Conservation (phyloP, 2,797 vertebrate species). For the Melanotaenia pygmaea region DNA sequence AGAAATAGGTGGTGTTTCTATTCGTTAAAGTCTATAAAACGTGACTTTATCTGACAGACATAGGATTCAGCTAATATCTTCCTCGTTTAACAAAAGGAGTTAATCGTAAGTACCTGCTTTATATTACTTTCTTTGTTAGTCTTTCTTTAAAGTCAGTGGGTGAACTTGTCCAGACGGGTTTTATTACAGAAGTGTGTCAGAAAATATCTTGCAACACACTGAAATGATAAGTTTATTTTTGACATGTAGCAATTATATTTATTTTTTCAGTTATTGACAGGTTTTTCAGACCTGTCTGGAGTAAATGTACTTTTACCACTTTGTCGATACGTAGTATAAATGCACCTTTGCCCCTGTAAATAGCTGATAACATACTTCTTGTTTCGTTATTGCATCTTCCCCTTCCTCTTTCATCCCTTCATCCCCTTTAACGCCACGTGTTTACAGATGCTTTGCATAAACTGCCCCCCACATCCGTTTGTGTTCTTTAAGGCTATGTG, state of each 20-base stretch:
- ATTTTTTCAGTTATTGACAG: neutral
- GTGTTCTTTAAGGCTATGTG: neutral
- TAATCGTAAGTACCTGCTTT: constrained; percentile 42
- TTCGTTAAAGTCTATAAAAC: neutral
- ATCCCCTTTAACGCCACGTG: neutral
- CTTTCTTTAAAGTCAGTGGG: neutral
- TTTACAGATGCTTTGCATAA: neutral
- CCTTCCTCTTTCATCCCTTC: neutral
- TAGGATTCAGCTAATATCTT: neutral
- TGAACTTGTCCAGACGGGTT: constrained; percentile 59
- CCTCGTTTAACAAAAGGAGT: neutral
- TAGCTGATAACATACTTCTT: neutral
- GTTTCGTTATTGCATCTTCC: constrained; percentile 2
- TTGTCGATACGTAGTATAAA: neutral
- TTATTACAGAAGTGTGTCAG: neutral
- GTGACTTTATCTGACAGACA: neutral
- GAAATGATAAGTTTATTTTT: neutral
- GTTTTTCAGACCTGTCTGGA: neutral
- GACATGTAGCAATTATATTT: neutral
- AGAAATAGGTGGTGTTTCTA: neutral
- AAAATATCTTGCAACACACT: neutral
- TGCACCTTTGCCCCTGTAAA: neutral
- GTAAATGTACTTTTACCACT: neutral
- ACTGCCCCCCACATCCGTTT: neutral
- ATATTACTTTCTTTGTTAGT: constrained; percentile 66